These are phyloP conservation scores for Pleuronectes platessa DNA, from an alignment of 2,113 vertebrate genomes.

Conservation along the genomic window DNA sequence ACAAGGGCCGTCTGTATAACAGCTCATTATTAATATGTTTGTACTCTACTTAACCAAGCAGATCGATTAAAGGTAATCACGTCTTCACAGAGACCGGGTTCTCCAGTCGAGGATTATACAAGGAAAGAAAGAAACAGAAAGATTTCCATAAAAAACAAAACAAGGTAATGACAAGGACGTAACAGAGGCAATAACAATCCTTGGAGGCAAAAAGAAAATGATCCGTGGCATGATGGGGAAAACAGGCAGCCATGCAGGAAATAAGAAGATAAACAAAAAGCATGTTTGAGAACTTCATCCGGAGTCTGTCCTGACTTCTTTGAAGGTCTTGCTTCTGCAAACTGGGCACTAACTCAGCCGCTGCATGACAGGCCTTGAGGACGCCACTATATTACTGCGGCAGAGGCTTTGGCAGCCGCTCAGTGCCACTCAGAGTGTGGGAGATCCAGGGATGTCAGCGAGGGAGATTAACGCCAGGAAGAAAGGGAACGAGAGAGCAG, in stretches of 20 bases:
- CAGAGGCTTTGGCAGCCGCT: constrained; percentile 23
- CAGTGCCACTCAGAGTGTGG: constrained; percentile 29
- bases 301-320: constrained; percentile 35
- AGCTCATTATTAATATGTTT: constrained; percentile 16
- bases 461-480: too few relatives aligned
- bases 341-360: constrained; percentile 47
- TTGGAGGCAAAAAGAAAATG: neutral
- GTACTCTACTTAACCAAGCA: neutral
- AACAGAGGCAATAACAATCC: neutral
- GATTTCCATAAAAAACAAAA: constrained; percentile 12
- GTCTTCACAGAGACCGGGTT: too few relatives aligned
- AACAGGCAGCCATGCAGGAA: constrained; percentile 21
- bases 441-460: constrained; percentile 43
- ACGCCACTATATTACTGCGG: constrained; percentile 35
- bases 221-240: constrained; percentile 37
- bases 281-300: constrained; percentile 3
- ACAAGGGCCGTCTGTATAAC: constrained; percentile 9
- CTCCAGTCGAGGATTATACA: neutral
- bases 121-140: neutral
- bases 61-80: too few relatives aligned
- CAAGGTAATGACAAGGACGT: constrained; percentile 31
- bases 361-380: constrained; percentile 52
- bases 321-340: constrained; percentile 47
- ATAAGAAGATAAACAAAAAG: constrained; percentile 37
- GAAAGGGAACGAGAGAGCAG: constrained; percentile 11